Base-by-base conservation (phyloP, 1,140 invertebrate species). In the Panonychus citri region DNA sequence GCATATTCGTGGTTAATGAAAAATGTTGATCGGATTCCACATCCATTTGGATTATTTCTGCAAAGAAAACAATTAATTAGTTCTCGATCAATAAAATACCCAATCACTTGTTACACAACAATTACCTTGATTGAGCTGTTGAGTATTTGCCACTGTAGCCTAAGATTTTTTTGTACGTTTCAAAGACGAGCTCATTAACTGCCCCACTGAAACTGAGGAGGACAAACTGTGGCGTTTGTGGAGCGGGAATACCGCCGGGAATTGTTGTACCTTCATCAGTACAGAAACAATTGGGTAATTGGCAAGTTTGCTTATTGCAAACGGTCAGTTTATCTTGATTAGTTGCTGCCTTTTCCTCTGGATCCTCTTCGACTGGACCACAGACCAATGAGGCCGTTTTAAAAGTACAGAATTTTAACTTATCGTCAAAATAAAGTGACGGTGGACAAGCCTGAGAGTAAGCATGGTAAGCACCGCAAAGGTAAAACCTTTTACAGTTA, bases 211-310 rank as follows among this genome's bases (percentile, higher is more conserved):
- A 65, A 25, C 61, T 53, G 3, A 65, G 40, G 10, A 65, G 53
- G 3, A 65, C 53, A 59, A 65, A 60, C 53, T 65, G 64, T 30
- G 64, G 64, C 12, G 55, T 61, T 50, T 64, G 53, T 10, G 55
- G 55, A 0, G 63, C 62, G 13, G 43, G n/a, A 34, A 19, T 50
- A 54, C 83, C 85, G 3, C 83, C 85, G 3, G 86, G 86, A 62
- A 89, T 84, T 28, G 77, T 68, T 0, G 85, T 89, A 8, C 85
- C 86, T 70, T 91, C 85, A 65, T 82, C 82, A 5, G 85, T 88
- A 67, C 89, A 94, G 70, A 83, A 91, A 66, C 90, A 95, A 64
- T 90, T 85, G 8, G 89, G 89, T 55, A 94, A 72, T 51, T 74
- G 66, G 65, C 90, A 94, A 43, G 78, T 73, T 1, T 76, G 69